A percentile compares a stretch with the other conserved stretches of the same genome.
phyloP scores from a whole-genome alignment of 2,113 vertebrate species.

The Heptranchias perlo region DNA sequence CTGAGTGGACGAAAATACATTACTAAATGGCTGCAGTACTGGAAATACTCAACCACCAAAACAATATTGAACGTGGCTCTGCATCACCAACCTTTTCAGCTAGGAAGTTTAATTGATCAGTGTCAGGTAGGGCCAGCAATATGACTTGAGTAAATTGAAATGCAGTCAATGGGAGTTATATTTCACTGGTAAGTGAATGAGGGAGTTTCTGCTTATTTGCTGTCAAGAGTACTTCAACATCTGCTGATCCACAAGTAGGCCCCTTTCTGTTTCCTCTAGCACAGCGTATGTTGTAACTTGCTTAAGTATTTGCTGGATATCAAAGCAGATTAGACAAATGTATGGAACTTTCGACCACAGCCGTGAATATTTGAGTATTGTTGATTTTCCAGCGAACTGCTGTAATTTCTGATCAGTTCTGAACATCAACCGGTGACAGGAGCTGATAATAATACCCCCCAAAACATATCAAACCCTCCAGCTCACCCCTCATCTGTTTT shows the following conservation, averaged over 20 bases:
- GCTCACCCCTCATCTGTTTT: neutral
- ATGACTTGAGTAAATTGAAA: neutral
- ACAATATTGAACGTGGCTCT: neutral
- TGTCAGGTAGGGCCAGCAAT: neutral
- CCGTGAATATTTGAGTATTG: neutral
- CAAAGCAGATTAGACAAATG: neutral
- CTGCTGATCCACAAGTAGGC: no score
- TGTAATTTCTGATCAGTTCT: neutral
- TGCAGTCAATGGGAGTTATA: neutral
- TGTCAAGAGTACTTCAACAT: neutral
- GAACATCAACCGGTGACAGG: neutral
- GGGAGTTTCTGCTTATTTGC: neutral
- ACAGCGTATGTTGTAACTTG: neutral
- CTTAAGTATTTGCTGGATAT: neutral
- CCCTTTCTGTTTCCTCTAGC: neutral
- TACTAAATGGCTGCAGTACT: neutral
- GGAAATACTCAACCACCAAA: neutral
- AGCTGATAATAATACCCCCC: neutral
- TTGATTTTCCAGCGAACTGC: neutral
- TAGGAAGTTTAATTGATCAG: neutral
- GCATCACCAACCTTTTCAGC: neutral
- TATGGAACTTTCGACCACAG: neutral
- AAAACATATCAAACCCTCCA: neutral
- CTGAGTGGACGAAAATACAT: neutral
- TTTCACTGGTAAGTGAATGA: neutral